These are phyloP conservation scores for Calcarius lapponicus DNA, from an alignment of 2,797 vertebrate species.

Conservation along the genomic window DNA sequence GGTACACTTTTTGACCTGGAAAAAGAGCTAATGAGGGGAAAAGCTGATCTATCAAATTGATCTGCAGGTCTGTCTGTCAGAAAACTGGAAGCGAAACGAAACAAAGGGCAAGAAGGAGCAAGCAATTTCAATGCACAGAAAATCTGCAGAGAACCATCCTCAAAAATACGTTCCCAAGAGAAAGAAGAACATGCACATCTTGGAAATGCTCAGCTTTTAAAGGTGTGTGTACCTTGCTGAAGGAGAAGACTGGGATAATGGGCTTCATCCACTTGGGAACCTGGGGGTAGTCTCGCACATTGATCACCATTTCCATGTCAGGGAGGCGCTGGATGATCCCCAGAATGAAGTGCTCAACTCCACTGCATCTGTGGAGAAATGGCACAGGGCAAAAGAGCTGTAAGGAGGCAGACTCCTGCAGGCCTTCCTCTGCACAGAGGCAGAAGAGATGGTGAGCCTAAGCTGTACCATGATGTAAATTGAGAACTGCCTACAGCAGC, in stretches of 20 bases:
- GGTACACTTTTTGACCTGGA: background rate
- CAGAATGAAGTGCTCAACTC: constrained; percentile 96
- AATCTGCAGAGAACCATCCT: background rate
- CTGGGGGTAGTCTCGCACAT: constrained; percentile 98
- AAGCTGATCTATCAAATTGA: background rate
- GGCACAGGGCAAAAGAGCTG: background rate
- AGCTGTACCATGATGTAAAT: background rate
- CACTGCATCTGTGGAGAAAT: constrained; percentile 84
- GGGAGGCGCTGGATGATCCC: constrained; percentile 85
- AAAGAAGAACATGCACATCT: background rate
- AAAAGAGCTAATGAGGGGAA: constrained; percentile 1
- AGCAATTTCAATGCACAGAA: background rate
- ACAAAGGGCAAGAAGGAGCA: background rate
- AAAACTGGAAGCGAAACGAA: background rate
- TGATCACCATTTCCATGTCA: constrained; percentile 93
- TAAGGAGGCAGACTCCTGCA: background rate
- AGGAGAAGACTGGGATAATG: constrained; percentile 89
- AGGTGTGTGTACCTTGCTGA: constrained; percentile 89
- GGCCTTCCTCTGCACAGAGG: background rate
- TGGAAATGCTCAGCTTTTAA: background rate
- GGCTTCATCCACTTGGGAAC: constrained; percentile 90
- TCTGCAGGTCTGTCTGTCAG: background rate
- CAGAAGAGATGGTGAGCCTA: background rate
- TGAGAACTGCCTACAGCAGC: background rate
- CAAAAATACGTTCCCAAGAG: background rate